Evolutionary conservation across 1,140 invertebrate genomes (phyloP), one percentile per base, ranked within the genome.

Genomic region (Belonocnema kinseyi): DNA sequence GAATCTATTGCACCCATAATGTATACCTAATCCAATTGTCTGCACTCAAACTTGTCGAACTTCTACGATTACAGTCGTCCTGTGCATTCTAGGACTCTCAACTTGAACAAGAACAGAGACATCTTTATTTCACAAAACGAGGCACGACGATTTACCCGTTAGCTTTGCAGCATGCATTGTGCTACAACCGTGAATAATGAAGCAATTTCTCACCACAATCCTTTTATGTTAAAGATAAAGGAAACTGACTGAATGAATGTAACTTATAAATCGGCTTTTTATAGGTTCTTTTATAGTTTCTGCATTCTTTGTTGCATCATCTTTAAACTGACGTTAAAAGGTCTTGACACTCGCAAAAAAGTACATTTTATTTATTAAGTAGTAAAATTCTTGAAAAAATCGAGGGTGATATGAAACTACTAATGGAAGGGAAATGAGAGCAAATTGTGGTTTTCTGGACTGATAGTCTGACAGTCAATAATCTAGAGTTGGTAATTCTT

Each of bases 31-130:
- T 75, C 50, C 61, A 66, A 75, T 75, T 75, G 74, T 70, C 73
- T 50, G n/a, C 54, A 58, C 19, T 58, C 16, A 46, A 75, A 75
- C 50, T 58, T 75, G 54, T 58, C 53, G 53, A 54, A 54, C 53
- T 54, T 17, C 14, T 54, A 0, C 53, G 53, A 54, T 54, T 54
- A 54, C 17, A 54, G 53, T 19, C n/a, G 17, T 54, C n/a, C n/a
- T 6, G 2, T 54, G 53, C 16, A 54, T 54, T 17, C 17, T 54
- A 61, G 10, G 53, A 58, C 11, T 58, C 53, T 21, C 10, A 14
- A 17, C 51, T 75, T 16, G 53, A 75, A 58, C 16, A 85, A 83
- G 81, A 77, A 53, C 72, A 72, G 79, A n/a, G 74, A 51, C 74
- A 78, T 81, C 78, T 54, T 54, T 17, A 54, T 54, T 54, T 17